Evolutionary conservation across 2,888 invertebrate genomes (phyloP).

Genomic region (Criorhina ranunculi): DNA sequence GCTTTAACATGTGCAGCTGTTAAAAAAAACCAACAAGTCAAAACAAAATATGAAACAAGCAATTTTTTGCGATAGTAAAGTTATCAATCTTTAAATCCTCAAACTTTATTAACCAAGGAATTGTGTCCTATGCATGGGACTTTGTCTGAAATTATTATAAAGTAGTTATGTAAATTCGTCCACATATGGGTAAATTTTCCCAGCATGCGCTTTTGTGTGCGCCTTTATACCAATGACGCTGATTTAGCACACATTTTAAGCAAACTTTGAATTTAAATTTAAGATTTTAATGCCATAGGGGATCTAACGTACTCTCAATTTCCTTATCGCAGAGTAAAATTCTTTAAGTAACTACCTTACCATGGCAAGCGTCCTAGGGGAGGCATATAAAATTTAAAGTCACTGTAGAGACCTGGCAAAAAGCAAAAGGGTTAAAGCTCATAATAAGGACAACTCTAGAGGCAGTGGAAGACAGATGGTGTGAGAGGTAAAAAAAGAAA

Average conservation of each 20-base stretch:
- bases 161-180: constrained; percentile 66
- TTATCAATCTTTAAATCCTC: neutral
- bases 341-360: constrained; percentile 43
- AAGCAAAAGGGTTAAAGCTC: constrained; percentile 60
- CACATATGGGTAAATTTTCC: constrained; percentile 56
- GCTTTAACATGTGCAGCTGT: too few species aligned
- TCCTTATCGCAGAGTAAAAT: constrained; percentile 35
- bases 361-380: constrained; percentile 39
- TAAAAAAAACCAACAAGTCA: neutral
- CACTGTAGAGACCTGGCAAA: constrained; percentile 51
- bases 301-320: constrained; percentile 32
- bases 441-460: constrained; percentile 51
- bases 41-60: neutral
- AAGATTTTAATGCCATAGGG: constrained; percentile 43
- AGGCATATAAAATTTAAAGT: constrained; percentile 66
- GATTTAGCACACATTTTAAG: constrained; percentile 59
- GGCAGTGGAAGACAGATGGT: constrained; percentile 8
- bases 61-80: constrained; percentile 2
- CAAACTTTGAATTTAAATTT: constrained; percentile 55
- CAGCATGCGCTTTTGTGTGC: constrained; percentile 18
- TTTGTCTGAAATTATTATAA: constrained; percentile 59
- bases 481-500: constrained; percentile 1
- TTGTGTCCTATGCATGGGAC: neutral
- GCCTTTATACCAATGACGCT: constrained; percentile 44
- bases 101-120: neutral